Base-by-base conservation (phyloP, 2,888 invertebrate species). In the Tholera decimalis region DNA sequence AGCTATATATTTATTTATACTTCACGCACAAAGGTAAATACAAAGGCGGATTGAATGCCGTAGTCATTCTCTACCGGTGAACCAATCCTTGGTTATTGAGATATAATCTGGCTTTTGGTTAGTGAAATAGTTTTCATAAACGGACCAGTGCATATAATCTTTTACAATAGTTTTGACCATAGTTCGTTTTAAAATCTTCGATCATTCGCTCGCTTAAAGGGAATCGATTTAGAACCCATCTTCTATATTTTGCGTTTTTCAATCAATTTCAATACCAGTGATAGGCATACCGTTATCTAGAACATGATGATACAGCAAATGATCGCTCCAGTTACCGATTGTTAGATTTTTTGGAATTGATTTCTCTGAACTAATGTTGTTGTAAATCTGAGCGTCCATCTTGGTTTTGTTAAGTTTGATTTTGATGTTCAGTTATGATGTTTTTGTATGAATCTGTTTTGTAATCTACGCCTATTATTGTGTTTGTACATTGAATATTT, bases 311-410 rank as follows among this genome's bases (percentile, higher is more conserved):
- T 88, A 88, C 85, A 82, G 85, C 86, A 88, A 89, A 89, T 88
- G 77, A 89, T 87, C 85, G 89, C 83, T 89, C 90, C 85, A 90
- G 87, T 92, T 92, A 82, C 76, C 74, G 77, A 88, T 90, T 91
- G 90, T 89, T 83, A 82, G 84, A 87, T 89, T 89, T 57, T 91
- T 87, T 77, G 74, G 83, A 86, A 88, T 89, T 85, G 87, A 90
- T 88, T 85, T 84, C 80, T 83, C 70, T 84, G 59, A 70, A 71
- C 64, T 77, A 79, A 79, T 77, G 64, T 75, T 73, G 66, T 70
- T 64, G 61, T 51, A 39, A 39, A 68, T 74, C 57, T 60, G 37
- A 70, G 51, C 41, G 67, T 7, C 15, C 51, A 78, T 74, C 62
- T 74, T 47, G 70, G 67, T 66, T 59, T 70, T 62, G 18, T 66